phyloP scores from a whole-genome alignment of 2,113 vertebrate genomes.

The Benitochromis conjunctus region DNA sequence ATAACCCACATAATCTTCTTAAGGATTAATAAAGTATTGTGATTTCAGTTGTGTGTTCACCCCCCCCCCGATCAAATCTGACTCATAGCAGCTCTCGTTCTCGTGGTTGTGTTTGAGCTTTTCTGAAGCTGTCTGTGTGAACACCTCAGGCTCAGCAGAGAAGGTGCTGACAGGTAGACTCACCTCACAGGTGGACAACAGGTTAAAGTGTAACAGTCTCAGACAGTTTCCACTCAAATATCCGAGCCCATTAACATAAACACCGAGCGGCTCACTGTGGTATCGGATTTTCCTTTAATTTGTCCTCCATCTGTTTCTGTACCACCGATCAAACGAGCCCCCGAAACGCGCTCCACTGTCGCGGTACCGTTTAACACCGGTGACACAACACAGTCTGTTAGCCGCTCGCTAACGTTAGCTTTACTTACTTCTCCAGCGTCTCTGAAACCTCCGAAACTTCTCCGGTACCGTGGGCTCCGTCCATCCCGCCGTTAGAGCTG shows the following conservation, averaged over 20 bases:
- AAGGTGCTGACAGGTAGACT: background rate
- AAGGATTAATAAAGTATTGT: no score
- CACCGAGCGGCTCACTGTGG: background rate
- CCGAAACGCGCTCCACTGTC: no score
- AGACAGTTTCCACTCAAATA: background rate
- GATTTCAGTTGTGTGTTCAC: no score
- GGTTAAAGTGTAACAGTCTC: background rate
- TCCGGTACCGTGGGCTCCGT: background rate
- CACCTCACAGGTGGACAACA: background rate
- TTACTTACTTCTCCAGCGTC: constrained; percentile 47
- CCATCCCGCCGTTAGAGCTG: background rate
- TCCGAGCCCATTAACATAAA: background rate
- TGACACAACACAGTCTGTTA: background rate
- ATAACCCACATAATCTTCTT: no score
- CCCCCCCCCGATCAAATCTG: background rate
- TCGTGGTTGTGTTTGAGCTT: background rate
- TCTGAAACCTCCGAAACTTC: constrained; percentile 2
- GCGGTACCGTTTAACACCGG: background rate
- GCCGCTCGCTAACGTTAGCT: background rate
- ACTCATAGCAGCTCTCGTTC: background rate
- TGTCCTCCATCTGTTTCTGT: no score
- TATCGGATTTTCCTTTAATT: no score
- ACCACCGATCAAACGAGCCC: no score
- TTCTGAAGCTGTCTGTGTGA: background rate
- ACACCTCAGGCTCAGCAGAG: background rate